Conservation (phyloP, 2,888 invertebrate genomes). For the Pheosia gnoma region DNA sequence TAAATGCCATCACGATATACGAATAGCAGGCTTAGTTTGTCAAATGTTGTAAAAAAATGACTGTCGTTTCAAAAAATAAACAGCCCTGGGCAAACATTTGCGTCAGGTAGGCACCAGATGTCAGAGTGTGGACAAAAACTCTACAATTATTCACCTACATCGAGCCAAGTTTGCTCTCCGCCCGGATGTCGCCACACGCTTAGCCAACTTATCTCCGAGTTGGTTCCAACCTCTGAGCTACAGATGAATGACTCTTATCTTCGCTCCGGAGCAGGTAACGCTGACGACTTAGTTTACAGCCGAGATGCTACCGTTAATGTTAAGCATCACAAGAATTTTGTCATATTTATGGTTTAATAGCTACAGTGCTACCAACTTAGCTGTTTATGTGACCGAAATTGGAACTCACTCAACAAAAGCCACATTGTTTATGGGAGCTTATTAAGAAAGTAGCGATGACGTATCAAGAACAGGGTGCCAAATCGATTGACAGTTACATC, state of each 20-base stretch:
- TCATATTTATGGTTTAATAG: slow-evolving; percentile 32
- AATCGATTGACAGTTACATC: too few species aligned
- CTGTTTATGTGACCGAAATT: too few species aligned
- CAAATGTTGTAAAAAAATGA: slow-evolving; percentile 13
- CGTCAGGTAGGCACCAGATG: slow-evolving; percentile 50
- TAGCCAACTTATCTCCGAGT: slow-evolving; percentile 63
- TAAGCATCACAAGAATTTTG: slow-evolving; percentile 24
- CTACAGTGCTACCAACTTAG: too few species aligned
- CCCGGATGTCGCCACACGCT: slow-evolving; percentile 73
- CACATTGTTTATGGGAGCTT: too few species aligned
- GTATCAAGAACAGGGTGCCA: too few species aligned
- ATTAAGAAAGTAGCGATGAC: too few species aligned
- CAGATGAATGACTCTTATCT: slow-evolving; percentile 73
- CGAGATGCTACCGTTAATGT: slow-evolving; percentile 61
- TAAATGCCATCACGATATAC: neutral
- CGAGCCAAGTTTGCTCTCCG: slow-evolving; percentile 56
- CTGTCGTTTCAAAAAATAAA: slow-evolving; percentile 20
- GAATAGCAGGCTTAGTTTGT: neutral
- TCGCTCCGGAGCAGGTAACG: slow-evolving; percentile 49
- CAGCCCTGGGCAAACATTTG: slow-evolving; percentile 42
- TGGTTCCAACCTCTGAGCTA: slow-evolving; percentile 43
- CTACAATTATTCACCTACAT: slow-evolving; percentile 38
- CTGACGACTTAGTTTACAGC: slow-evolving; percentile 65
- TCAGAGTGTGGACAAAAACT: slow-evolving; percentile 44
- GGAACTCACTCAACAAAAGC: too few species aligned